A percentile compares a stretch with the other conserved stretches of the same genome.
These are phyloP conservation scores for Limnephilus rhombicus DNA, from an alignment of 2,888 invertebrate species.

Conservation along the genomic window DNA sequence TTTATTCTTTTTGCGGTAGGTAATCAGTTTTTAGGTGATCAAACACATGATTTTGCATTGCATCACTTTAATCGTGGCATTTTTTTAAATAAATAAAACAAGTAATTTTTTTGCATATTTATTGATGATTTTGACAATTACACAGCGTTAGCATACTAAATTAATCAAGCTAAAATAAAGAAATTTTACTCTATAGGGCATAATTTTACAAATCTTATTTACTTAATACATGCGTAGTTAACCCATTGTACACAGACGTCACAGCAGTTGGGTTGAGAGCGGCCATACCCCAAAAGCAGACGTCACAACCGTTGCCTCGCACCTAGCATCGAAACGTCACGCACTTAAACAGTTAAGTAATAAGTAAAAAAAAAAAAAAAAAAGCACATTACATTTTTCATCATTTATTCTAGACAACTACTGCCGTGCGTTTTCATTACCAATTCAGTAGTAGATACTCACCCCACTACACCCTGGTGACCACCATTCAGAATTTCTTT, in stretches of 20 bases:
- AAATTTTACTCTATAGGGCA: neutral
- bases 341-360: neutral
- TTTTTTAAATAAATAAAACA: neutral
- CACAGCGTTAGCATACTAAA: neutral
- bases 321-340: too few species aligned
- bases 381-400: neutral
- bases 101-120: neutral
- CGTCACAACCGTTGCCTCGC: too few species aligned
- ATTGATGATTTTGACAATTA: neutral
- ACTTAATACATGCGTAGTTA: neutral
- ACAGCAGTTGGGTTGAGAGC: too few species aligned
- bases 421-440: neutral
- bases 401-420: neutral
- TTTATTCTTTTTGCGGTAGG: too few species aligned
- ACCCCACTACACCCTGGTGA: neutral
- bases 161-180: neutral
- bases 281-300: too few species aligned
- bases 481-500: neutral
- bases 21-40: too few species aligned
- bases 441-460: neutral
- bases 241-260: too few species aligned
- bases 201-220: neutral
- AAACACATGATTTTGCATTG: too few species aligned
- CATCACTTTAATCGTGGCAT: neutral
- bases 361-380: neutral